These are phyloP conservation scores for Metaphire vulgaris DNA, from an alignment of 1,140 invertebrate species.

Conservation along the genomic window DNA sequence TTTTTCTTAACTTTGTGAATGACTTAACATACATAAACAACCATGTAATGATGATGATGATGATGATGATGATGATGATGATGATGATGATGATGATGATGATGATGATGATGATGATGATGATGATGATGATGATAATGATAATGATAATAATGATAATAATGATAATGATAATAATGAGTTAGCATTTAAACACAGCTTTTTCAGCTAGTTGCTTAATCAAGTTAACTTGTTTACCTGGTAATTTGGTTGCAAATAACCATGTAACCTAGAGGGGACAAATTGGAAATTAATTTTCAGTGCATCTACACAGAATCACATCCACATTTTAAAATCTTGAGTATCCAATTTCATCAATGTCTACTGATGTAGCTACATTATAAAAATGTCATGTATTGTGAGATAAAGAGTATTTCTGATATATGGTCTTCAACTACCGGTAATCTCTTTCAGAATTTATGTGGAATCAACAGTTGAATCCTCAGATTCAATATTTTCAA, in stretches of 20 bases:
- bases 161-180: background rate
- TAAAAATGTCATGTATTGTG: no score
- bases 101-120: conserved; percentile 25
- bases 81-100: conserved; percentile 28
- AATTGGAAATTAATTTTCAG: background rate
- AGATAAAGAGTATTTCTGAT: background rate
- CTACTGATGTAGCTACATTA: background rate
- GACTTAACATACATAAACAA: no score
- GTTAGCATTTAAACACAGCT: no score
- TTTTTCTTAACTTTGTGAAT: no score
- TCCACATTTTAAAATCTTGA: background rate
- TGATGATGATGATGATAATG: conserved; percentile 24
- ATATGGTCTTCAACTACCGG: background rate
- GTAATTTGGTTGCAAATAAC: no score
- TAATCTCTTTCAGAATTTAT: background rate
- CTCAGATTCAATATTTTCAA: no score
- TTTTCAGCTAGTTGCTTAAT: no score
- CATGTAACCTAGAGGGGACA: no score
- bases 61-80: conserved; percentile 27
- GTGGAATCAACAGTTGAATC: conserved; percentile 4
- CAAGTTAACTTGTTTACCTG: no score
- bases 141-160: conserved; percentile 29
- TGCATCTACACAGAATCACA: background rate
- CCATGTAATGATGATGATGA: conserved; percentile 19
- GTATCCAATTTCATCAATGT: background rate